Evolutionary conservation across 2,113 vertebrate species (phyloP).

Genomic region (Lethenteron camtschaticum): DNA sequence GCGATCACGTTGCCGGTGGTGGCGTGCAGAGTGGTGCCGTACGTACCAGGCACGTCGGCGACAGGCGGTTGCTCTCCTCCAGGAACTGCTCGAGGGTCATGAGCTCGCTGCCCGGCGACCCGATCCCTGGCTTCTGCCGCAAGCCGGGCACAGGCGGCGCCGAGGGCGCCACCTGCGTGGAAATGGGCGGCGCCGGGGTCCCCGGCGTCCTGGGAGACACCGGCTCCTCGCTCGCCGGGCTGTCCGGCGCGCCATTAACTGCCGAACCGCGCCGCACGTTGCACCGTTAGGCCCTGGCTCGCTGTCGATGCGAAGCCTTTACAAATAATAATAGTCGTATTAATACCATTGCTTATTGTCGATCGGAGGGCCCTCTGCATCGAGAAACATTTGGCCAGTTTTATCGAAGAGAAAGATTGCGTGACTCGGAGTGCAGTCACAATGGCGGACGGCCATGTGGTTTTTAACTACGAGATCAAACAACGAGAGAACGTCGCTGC

Average conservation of each 20-base stretch:
- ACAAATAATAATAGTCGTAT: too few species aligned
- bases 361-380: too few species aligned
- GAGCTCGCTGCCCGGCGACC: constrained; percentile 72
- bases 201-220: neutral
- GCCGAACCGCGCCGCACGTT: neutral
- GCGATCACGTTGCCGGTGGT: too few species aligned
- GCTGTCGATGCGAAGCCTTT: too few species aligned
- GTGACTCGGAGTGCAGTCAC: too few species aligned
- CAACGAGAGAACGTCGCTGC: too few species aligned
- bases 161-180: constrained; percentile 3
- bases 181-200: neutral
- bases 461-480: too few species aligned
- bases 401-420: too few species aligned
- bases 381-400: too few species aligned
- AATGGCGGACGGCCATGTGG: too few species aligned
- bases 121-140: constrained; percentile 10
- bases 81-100: constrained; percentile 84
- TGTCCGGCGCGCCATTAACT: constrained; percentile 1
- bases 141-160: neutral
- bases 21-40: neutral
- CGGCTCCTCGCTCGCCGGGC: constrained; percentile 3
- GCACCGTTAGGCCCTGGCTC: too few species aligned
- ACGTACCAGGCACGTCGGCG: constrained; percentile 16
- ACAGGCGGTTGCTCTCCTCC: constrained; percentile 49
- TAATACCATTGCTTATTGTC: too few species aligned